Conservation (phyloP, 2,797 vertebrate species). For the Uromys caudimaculatus region DNA sequence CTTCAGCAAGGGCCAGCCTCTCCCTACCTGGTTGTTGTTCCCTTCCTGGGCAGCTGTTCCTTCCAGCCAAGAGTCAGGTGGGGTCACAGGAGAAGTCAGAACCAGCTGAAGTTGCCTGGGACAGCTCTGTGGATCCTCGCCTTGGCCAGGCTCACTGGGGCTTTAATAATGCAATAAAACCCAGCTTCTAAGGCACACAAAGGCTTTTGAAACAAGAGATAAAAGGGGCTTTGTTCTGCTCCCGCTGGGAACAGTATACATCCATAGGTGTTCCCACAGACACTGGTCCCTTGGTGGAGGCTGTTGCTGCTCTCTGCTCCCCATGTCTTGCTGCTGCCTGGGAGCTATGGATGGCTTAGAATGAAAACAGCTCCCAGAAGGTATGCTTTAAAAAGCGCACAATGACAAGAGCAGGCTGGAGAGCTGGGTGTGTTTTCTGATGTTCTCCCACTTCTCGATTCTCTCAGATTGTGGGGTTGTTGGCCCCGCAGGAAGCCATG, state of each 20-base stretch:
- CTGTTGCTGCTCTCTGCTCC: neutral
- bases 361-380: neutral
- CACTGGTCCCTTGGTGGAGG: conserved; percentile 70
- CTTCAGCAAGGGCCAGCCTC: conserved; percentile 6
- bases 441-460: neutral
- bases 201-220: conserved; percentile 79
- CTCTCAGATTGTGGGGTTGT: neutral
- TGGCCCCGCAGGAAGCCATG: neutral
- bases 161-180: conserved; percentile 84
- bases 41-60: conserved; percentile 44
- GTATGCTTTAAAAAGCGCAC: neutral
- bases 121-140: conserved; percentile 76
- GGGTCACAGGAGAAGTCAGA: conserved; percentile 81
- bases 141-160: conserved; percentile 81
- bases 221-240: conserved; percentile 78
- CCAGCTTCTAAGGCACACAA: conserved; percentile 76
- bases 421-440: neutral
- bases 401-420: neutral
- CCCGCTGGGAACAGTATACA: conserved; percentile 42
- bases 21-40: neutral
- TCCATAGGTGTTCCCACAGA: conserved; percentile 79
- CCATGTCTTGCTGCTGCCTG: neutral
- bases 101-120: conserved; percentile 82
- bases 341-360: neutral
- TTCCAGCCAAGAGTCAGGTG: conserved; percentile 75